Evolutionary conservation across 2,888 invertebrate species (phyloP).

Genomic region (Pristionchus fissidentatus): DNA sequence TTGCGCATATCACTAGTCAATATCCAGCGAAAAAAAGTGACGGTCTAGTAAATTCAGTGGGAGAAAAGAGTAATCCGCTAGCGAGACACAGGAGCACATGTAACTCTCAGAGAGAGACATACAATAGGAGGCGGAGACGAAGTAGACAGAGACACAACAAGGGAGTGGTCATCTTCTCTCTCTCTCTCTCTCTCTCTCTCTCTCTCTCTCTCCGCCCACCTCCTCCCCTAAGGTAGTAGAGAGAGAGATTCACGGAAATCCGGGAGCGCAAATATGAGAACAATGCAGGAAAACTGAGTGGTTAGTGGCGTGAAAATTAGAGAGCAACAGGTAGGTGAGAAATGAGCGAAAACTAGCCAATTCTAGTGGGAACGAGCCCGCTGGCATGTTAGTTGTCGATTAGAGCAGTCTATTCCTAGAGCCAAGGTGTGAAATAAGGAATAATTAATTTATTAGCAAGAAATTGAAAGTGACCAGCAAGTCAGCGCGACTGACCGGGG

Average conservation of each 20-base stretch:
- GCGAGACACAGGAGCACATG: not conserved
- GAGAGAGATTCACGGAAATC: not conserved
- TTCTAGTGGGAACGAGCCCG: too few relatives aligned
- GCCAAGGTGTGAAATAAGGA: too few relatives aligned
- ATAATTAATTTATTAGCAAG: too few relatives aligned
- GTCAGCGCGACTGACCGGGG: too few relatives aligned
- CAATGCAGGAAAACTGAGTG: too few relatives aligned
- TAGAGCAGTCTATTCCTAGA: too few relatives aligned
- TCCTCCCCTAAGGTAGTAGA: conserved; percentile 6
- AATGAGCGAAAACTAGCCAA: too few relatives aligned
- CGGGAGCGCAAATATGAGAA: not conserved
- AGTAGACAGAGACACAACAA: conserved; percentile 29
- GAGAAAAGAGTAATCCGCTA: not conserved
- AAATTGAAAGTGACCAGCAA: too few relatives aligned
- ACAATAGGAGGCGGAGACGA: not conserved
- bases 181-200: conserved; percentile 34
- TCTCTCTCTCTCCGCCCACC: not conserved
- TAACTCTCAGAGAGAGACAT: not conserved
- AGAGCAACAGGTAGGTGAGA: too few relatives aligned
- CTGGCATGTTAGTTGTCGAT: too few relatives aligned
- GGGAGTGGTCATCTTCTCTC: conserved; percentile 22
- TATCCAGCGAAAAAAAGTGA: not conserved
- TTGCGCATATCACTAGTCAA: too few relatives aligned
- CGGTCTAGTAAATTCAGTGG: not conserved
- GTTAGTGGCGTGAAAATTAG: too few relatives aligned